Evolutionary conservation across 2,113 vertebrate genomes (phyloP).

Genomic region (Ceyx cyanopectus): DNA sequence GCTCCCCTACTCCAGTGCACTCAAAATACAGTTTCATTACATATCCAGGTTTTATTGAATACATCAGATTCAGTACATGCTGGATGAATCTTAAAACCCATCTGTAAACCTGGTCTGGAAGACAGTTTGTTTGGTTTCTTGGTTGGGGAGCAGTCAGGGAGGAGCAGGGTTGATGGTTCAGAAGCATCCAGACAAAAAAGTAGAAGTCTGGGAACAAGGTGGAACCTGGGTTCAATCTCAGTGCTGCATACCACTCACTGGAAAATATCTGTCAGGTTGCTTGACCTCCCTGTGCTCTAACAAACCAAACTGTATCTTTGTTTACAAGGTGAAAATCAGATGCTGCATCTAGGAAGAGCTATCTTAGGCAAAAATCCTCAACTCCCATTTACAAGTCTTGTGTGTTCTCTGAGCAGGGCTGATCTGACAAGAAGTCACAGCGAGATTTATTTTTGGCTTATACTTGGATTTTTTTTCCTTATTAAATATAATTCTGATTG

Average conservation of each 20-base stretch:
- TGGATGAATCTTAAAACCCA: background rate
- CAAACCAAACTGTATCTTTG: slow-evolving; percentile 9
- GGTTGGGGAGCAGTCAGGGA: background rate
- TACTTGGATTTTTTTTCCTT: background rate
- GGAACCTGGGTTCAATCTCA: background rate
- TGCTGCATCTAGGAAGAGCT: background rate
- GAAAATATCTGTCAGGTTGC: background rate
- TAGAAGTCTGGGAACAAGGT: background rate
- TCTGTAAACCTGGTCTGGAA: background rate
- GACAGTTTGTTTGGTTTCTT: background rate
- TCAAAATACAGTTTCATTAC: background rate
- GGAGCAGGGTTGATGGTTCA: background rate
- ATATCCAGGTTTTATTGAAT: background rate
- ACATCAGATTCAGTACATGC: background rate
- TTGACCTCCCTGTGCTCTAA: background rate
- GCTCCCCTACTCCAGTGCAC: rapidly evolving
- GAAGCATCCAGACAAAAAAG: background rate
- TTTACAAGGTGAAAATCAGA: slow-evolving; percentile 37
- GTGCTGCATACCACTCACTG: rapidly evolving
- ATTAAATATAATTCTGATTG: background rate
- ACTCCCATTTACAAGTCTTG: background rate
- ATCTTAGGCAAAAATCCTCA: background rate
- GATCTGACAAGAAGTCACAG: background rate
- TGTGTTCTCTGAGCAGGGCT: background rate
- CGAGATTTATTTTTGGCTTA: background rate